These are phyloP conservation scores for Squalus acanthias DNA, from an alignment of 2,797 vertebrate species.

Conservation along the genomic window DNA sequence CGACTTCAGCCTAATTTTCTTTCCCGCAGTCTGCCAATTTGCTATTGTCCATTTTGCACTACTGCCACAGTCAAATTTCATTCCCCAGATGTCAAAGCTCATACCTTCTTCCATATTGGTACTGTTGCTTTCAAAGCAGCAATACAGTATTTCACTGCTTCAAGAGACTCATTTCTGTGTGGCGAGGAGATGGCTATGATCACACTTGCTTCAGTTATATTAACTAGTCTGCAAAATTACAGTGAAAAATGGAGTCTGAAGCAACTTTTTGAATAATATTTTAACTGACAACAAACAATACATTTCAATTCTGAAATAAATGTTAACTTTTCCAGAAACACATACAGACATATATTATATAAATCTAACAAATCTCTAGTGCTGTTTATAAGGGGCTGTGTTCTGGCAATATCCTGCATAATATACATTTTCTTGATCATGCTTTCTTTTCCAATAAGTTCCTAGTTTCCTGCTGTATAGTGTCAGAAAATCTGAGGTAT, in stretches of 20 bases:
- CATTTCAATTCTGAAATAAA: not conserved
- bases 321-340: not conserved
- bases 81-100: slow-evolving; percentile 4
- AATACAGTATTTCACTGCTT: slow-evolving; percentile 74
- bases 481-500: not conserved
- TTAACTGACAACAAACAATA: not conserved
- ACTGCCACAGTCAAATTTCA: not conserved
- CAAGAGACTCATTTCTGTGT: slow-evolving; percentile 71
- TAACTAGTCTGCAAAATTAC: slow-evolving; percentile 62
- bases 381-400: not conserved
- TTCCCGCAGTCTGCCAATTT: not conserved
- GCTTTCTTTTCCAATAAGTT: not conserved
- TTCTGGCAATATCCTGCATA: not conserved
- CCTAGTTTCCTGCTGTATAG: not conserved
- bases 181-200: slow-evolving; percentile 81
- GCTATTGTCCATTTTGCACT: not conserved
- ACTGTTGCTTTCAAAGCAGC: slow-evolving; percentile 72
- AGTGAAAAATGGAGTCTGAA: slow-evolving; percentile 8
- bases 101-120: slow-evolving; percentile 91
- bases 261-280: not conserved
- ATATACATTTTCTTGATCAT: not conserved
- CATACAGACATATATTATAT: not conserved
- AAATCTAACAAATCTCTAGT: not conserved
- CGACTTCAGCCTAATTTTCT: not conserved
- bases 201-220: slow-evolving; percentile 79